Evolutionary conservation across 2,888 invertebrate genomes (phyloP), one percentile per base, ranked within the genome.

Genomic region (Amphipyra tragopoginis): DNA sequence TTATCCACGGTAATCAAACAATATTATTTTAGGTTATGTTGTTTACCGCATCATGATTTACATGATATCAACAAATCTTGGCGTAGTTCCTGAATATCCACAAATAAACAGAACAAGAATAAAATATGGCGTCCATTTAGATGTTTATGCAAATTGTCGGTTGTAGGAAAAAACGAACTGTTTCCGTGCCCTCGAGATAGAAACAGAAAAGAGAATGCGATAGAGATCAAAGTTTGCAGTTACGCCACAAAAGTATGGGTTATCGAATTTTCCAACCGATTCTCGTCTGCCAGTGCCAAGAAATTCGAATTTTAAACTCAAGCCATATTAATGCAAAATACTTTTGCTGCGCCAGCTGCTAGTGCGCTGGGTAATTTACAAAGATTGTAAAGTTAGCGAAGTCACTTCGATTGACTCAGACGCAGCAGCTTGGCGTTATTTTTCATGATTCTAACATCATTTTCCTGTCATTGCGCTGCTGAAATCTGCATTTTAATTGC

Each of bases 21-120:
- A 62, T 60, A 58, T 63, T 59, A 51, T 70, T 62, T 75, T 65
- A 60, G 44, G 49, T 55, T 58, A 50, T 47, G 48, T 66, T 75
- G 75, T 73, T 75, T 75, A 67, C 66, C 62, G 13, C 48, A 70
- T 73, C 54, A 72, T 75, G 82, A 82, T 83, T 82, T 82, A 82
- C 66, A 71, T 48, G 63, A 62, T 72, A 72, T 72, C 70, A 72
- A 72, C 71, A 57, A 65, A 76, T 77, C 50, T 74, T 72, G 64
- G 61, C 66, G 53, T 45, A 67, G 49, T 57, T 57, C 21, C 45
- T 50, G 57, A 59, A 72, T 62, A 72, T 57, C 13, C 36, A 10
- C 21, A 54, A 8, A 49, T 13, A 62, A 61, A 64, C 42, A 58
- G 39, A 53, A 45, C 21, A 59, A 57, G 34, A 55, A 59, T 61